Evolutionary conservation across 2,888 invertebrate genomes (phyloP).

Genomic region (Aleiodes testaceus): DNA sequence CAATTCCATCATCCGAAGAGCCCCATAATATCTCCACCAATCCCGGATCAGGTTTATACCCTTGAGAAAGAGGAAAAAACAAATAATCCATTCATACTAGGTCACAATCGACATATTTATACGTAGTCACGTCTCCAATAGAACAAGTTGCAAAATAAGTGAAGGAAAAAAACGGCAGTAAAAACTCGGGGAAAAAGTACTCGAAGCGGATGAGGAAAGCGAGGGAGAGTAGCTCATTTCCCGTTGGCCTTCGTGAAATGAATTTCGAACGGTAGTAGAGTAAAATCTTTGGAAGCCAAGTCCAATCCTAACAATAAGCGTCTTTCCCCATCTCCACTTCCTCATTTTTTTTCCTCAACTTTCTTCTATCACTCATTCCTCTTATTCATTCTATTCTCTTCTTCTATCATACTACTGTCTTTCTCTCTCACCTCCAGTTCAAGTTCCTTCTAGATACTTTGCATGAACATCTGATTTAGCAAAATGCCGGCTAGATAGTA

Average conservation of each 20-base stretch:
- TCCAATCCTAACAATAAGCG: conserved; percentile 36
- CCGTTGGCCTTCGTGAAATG: conserved; percentile 38
- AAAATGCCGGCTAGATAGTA: conserved; percentile 5
- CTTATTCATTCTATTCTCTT: conserved; percentile 10
- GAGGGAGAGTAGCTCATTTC: conserved; percentile 40
- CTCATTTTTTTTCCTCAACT: conserved; percentile 12
- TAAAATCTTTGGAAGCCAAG: conserved; percentile 33
- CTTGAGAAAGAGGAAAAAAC: no score
- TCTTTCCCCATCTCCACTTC: conserved; percentile 23
- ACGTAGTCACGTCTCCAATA: conserved; percentile 33
- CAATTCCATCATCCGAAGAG: no score
- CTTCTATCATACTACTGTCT: conserved; percentile 31
- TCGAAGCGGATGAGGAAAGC: conserved; percentile 14
- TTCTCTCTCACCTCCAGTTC: background rate
- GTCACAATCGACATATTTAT: conserved; percentile 33
- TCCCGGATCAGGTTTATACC: no score
- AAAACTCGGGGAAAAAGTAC: background rate
- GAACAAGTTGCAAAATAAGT: background rate
- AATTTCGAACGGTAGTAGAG: conserved; percentile 31
- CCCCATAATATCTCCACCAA: no score
- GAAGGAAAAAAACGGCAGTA: background rate
- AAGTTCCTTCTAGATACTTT: conserved; percentile 33
- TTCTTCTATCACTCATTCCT: conserved; percentile 11
- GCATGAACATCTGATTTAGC: conserved; percentile 41
- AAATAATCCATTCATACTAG: no score